phyloP scores from a whole-genome alignment of 1,140 invertebrate species.

The Anastrepha obliqua region DNA sequence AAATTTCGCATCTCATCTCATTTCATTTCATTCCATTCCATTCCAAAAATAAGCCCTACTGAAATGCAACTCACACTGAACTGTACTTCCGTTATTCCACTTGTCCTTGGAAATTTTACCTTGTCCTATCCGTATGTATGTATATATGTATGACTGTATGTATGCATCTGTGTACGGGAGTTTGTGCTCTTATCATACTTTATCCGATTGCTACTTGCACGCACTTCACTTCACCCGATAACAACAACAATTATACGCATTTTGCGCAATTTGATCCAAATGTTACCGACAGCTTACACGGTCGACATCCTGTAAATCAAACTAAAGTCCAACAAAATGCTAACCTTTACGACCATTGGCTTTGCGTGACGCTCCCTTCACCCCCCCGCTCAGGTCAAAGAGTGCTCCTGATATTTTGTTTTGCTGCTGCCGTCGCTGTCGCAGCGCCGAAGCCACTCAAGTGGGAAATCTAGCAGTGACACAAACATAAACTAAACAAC shows the following conservation, averaged over 20 bases:
- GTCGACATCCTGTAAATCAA: slow-evolving; percentile 50
- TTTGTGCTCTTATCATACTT: neutral
- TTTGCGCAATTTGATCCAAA: slow-evolving; percentile 73
- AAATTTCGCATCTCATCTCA: no score
- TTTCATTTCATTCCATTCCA: no score
- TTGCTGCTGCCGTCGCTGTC: slow-evolving; percentile 72
- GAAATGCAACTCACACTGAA: no score
- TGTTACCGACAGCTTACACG: slow-evolving; percentile 71
- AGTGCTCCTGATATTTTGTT: slow-evolving; percentile 34
- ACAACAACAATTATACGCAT: slow-evolving; percentile 69
- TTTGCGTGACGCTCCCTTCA: neutral
- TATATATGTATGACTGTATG: neutral
- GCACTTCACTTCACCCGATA: slow-evolving; percentile 35
- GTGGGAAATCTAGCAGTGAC: slow-evolving; percentile 73
- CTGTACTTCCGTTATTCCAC: no score
- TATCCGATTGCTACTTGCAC: neutral
- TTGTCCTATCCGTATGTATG: neutral
- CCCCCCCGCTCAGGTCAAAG: neutral
- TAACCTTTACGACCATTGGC: slow-evolving; percentile 28
- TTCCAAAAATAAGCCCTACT: no score
- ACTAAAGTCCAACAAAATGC: slow-evolving; percentile 47
- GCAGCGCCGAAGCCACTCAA: slow-evolving; percentile 72
- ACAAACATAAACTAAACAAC: slow-evolving; percentile 64
- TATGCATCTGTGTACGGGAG: neutral
- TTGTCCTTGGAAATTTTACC: neutral